These are phyloP conservation scores for Galagoides demidoff DNA, from an alignment of 2,797 vertebrate species.

Conservation along the genomic window DNA sequence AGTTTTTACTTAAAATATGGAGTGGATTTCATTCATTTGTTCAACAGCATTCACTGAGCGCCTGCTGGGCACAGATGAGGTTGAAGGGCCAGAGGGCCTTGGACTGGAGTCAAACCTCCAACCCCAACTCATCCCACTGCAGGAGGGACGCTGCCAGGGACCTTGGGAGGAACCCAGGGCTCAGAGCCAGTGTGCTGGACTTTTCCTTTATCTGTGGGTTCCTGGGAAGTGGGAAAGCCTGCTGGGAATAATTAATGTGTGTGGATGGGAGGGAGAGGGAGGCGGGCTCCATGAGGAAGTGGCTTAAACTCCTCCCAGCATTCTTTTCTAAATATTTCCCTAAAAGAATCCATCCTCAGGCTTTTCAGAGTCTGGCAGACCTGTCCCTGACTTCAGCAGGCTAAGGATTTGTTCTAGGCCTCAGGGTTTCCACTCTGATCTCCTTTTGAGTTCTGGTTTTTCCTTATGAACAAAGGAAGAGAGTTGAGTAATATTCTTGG, in stretches of 20 bases:
- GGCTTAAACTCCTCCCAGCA: slow-evolving; percentile 44
- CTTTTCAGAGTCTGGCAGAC: neutral
- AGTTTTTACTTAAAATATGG: neutral
- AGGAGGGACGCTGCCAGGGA: neutral
- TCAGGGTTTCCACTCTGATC: neutral
- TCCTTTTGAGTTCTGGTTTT: neutral
- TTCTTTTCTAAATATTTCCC: slow-evolving; percentile 57
- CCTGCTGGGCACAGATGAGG: neutral
- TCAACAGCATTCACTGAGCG: neutral
- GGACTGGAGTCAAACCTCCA: neutral
- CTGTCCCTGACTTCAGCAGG: neutral
- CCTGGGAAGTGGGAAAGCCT: slow-evolving; percentile 59
- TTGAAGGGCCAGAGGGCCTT: neutral
- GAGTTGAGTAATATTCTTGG: neutral
- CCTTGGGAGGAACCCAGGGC: slow-evolving; percentile 29
- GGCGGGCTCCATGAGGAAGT: slow-evolving; percentile 6
- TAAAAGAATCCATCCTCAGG: neutral
- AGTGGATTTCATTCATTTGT: neutral
- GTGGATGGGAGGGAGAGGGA: slow-evolving; percentile 8
- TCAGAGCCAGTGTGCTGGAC: neutral
- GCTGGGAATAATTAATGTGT: slow-evolving; percentile 55
- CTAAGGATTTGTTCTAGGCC: neutral
- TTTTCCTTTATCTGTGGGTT: slow-evolving; percentile 43
- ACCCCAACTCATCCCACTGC: neutral
- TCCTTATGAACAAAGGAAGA: neutral